A percentile compares a stretch with the other conserved stretches of the same genome.
These are phyloP conservation scores for Ceriagrion tenellum DNA, from an alignment of 2,888 invertebrate genomes.

Conservation along the genomic window DNA sequence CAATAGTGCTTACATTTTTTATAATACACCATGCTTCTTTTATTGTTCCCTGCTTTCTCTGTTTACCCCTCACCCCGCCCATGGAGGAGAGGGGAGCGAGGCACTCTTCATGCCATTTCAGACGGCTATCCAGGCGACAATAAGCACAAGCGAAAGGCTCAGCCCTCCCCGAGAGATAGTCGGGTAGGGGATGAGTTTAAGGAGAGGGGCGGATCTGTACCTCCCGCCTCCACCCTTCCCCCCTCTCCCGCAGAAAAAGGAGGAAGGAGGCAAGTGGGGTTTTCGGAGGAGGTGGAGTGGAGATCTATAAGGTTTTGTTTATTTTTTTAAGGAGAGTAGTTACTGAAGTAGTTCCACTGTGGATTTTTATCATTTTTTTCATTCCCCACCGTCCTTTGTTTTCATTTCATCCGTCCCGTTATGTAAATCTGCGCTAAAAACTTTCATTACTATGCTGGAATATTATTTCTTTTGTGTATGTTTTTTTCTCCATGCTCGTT, in stretches of 20 bases:
- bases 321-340: slow-evolving; percentile 11
- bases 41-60: background rate
- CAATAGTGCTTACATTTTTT: background rate
- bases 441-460: slow-evolving; percentile 61
- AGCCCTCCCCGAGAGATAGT: background rate
- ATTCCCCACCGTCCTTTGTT: slow-evolving; percentile 33
- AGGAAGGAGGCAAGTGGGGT: background rate
- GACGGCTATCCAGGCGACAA: slow-evolving; percentile 47
- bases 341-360: slow-evolving; percentile 28
- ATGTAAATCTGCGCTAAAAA: slow-evolving; percentile 63
- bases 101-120: background rate
- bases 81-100: background rate
- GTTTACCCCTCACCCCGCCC: background rate
- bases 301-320: slow-evolving; percentile 2
- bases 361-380: slow-evolving; percentile 48
- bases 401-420: slow-evolving; percentile 55
- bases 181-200: background rate
- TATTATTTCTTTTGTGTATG: slow-evolving; percentile 25
- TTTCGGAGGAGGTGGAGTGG: background rate
- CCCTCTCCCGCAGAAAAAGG: background rate
- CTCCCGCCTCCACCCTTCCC: background rate
- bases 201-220: background rate
- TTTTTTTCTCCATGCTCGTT: background rate
- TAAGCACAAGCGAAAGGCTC: slow-evolving; percentile 6
- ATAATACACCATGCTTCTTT: background rate